These are phyloP conservation scores for Nemopilema nomurai DNA, from an alignment of 30 jellyfish, hydroid and myxozoan species.

Conservation along the genomic window DNA sequence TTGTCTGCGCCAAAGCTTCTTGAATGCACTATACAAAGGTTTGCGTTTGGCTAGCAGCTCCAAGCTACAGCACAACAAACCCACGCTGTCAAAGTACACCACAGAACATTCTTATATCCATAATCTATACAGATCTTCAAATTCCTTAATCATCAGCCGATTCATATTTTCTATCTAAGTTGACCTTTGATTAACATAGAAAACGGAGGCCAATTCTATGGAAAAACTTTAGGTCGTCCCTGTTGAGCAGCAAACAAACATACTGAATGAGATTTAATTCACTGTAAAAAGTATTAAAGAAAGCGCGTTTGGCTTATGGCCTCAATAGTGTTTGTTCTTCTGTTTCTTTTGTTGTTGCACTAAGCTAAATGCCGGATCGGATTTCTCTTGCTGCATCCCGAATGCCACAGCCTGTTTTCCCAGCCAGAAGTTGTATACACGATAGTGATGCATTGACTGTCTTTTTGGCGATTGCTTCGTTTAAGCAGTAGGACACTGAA, in stretches of 20 bases:
- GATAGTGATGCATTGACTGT: too few relatives aligned
- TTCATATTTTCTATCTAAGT: conserved; percentile 7
- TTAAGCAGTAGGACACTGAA: too few relatives aligned
- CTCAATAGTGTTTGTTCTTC: background rate
- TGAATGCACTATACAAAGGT: background rate
- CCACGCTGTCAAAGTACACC: background rate
- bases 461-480: too few relatives aligned
- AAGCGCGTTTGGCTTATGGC: conserved; percentile 8
- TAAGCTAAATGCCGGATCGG: background rate
- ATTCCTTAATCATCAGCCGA: background rate
- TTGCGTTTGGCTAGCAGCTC: background rate
- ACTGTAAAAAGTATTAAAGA: background rate
- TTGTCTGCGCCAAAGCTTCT: background rate
- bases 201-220: conserved; percentile 15
- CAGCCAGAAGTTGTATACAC: too few relatives aligned
- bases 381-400: background rate
- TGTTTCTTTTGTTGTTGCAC: background rate
- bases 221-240: background rate
- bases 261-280: conserved; percentile 13
- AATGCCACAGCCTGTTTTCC: too few relatives aligned
- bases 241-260: background rate
- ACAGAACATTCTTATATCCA: background rate
- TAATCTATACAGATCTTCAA: conserved; percentile 9
- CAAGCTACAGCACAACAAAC: background rate
- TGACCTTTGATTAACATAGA: conserved; percentile 9